Base-by-base conservation (phyloP, 2,113 vertebrate species). In the Pteropus alecto region DNA sequence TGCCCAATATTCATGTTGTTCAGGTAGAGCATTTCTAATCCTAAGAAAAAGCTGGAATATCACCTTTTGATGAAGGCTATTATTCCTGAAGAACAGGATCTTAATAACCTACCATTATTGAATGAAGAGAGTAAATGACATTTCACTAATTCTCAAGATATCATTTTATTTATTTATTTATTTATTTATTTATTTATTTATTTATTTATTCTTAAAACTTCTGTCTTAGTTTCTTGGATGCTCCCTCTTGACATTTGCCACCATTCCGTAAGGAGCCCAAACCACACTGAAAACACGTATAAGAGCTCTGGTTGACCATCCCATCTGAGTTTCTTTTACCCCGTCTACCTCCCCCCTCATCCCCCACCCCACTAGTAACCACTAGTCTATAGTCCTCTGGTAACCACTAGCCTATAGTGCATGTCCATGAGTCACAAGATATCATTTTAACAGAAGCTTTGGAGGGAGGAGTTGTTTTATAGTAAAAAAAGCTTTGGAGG, bases 401-500 rank as follows among this genome's bases (percentile, higher is more conserved):
- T 51, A 16, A 51, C 51, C 51, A 16, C 48, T 51, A 51, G 15
- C 7, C 15, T 51, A 51, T 51, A 51, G 51, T 51, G 15, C 51
- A 51, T 51, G 51, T 51, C 48, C 15, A 51, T 51, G 51, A 51
- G 51, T 51, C 51, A 51, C 56, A 68, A 78, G 41, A 82, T 9
- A 84, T 70, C 10, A 56, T 73, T 95, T 95, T 92, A 83, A 87
- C 26, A 76, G 61, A 79, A 70, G 35, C 30, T 96, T 94, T 83
- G 43, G 70, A 83, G 26, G n/a, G 16, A 83, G 18, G 8, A 11
- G 22, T 73, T 88, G 54, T 92, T 92, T 94, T 35, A 41, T 12
- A 67, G 11, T 28, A 54, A 71, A 79, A 67, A 68, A 67, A 26
- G 13, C 30, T 96, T 94, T 83, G 43, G 70, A 83, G 26, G n/a